Evolutionary conservation across 2,888 invertebrate species (phyloP), one percentile per base, ranked within the genome.

Genomic region (Ophonus ardosiacus): DNA sequence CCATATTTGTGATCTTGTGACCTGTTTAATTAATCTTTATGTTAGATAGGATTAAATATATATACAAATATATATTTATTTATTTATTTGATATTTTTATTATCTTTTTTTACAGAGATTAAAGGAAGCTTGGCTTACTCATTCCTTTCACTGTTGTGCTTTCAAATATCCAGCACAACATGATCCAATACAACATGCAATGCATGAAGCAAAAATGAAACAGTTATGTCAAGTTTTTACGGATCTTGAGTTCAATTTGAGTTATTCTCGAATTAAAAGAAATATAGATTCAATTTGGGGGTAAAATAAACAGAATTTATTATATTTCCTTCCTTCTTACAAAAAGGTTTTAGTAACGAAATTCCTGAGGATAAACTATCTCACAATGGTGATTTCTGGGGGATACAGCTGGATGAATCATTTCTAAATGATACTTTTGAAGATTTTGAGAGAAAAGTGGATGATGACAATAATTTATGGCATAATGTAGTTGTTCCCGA

Each of bases 101-200:
- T 24, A 24, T 24, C 24, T 24, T 24, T 24, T 24, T 24, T 24
- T 24, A 24, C 90, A 96, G 96, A 93, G 93, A 89, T 91, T 96
- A 86, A 93, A 94, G 89, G 93, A 93, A 88, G 96, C 96, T 0
- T 93, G 93, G 89, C 92, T 98, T 86, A 97, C 97, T 0, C 97
- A 97, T 90, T 95, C 96, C 78, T 97, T 97, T 90, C 97, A 98
- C 89, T 98, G 98, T 91, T 98, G 98, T 90, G 97, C 97, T 7
- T 97, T 97, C 91, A 94, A 94, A 88, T 96, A 95, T 90, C 97
- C 97, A 0, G 95, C 95, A 87, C 93, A 95, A 8, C 97, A 97
- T 89, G 94, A 97, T 91, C 97, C 96, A 0, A 92, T 92, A 17
- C 91, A 94, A 13, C 95, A 96, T 89, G 94, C 94, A 15, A 91